phyloP scores from a whole-genome alignment of 2,797 vertebrate genomes.

The Distichodus sexfasciatus region DNA sequence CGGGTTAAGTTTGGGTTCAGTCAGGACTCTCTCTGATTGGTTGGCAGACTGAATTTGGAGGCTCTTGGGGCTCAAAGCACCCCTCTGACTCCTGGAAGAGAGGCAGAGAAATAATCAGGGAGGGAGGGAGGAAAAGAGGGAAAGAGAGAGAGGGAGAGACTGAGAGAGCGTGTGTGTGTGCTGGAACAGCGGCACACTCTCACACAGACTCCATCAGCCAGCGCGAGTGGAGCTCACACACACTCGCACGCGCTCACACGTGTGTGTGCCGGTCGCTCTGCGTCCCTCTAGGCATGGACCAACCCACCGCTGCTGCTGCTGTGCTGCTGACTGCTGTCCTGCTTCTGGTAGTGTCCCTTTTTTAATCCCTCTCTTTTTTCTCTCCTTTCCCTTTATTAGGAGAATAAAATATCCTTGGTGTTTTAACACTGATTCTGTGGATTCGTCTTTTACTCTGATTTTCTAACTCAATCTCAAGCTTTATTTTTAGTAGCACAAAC shows the following conservation, averaged over 20 bases:
- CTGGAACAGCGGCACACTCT: constrained; percentile 28
- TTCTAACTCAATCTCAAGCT: neutral
- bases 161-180: constrained; percentile 39
- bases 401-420: too few relatives aligned
- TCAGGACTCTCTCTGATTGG: constrained; percentile 81
- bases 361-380: neutral
- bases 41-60: constrained; percentile 68
- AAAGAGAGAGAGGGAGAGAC: constrained; percentile 33
- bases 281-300: constrained; percentile 74
- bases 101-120: constrained; percentile 56
- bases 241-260: constrained; percentile 15
- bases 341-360: constrained; percentile 77
- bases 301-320: constrained; percentile 66
- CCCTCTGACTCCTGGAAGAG: constrained; percentile 64
- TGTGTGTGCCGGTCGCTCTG: constrained; percentile 24
- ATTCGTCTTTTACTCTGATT: neutral
- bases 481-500: neutral
- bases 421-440: neutral
- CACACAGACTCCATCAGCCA: constrained; percentile 11
- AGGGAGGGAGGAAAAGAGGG: constrained; percentile 62
- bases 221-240: constrained; percentile 52
- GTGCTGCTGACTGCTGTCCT: constrained; percentile 77
- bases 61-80: constrained; percentile 60
- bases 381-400: too few relatives aligned
- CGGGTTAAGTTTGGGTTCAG: constrained; percentile 83